These are phyloP conservation scores for Blennius ocellaris DNA, from an alignment of 2,113 vertebrate genomes.

Conservation along the genomic window DNA sequence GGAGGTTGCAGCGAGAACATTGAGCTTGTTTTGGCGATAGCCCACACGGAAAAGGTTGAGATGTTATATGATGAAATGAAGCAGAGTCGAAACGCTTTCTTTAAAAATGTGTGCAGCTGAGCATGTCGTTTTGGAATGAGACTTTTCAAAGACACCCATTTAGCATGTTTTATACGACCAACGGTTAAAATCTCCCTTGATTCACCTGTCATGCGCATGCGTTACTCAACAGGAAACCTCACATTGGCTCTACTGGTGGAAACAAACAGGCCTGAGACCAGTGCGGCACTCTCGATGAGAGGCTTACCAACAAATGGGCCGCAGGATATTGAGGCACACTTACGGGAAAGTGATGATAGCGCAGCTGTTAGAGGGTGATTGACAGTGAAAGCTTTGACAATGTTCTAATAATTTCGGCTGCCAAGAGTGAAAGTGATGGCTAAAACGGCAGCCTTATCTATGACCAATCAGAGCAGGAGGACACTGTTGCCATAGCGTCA, in stretches of 20 bases:
- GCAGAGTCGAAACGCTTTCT: slow-evolving; percentile 19
- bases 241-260: slow-evolving; percentile 22
- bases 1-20: slow-evolving; percentile 50
- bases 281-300: slow-evolving; percentile 14
- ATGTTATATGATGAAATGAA: slow-evolving; percentile 49
- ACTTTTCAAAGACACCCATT: too few relatives aligned
- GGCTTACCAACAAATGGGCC: slow-evolving; percentile 24
- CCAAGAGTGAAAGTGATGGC: slow-evolving; percentile 56
- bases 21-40: slow-evolving; percentile 39
- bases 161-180: too few relatives aligned
- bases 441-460: slow-evolving; percentile 70
- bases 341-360: slow-evolving; percentile 41
- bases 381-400: slow-evolving; percentile 54
- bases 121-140: background rate
- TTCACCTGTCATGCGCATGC: background rate
- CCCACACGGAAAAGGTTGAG: slow-evolving; percentile 34
- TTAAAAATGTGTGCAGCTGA: slow-evolving; percentile 12
- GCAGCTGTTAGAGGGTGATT: slow-evolving; percentile 36
- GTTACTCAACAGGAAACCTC: slow-evolving; percentile 5
- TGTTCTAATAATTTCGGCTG: slow-evolving; percentile 56
- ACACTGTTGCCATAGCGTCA: slow-evolving; percentile 80
- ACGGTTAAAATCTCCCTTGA: too few relatives aligned
- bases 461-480: slow-evolving; percentile 72
- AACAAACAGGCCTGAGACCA: slow-evolving; percentile 29
- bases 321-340: slow-evolving; percentile 40